Evolutionary conservation across 1,140 invertebrate genomes (phyloP), one percentile per base, ranked within the genome.

Genomic region (Drosophila nasuta): DNA sequence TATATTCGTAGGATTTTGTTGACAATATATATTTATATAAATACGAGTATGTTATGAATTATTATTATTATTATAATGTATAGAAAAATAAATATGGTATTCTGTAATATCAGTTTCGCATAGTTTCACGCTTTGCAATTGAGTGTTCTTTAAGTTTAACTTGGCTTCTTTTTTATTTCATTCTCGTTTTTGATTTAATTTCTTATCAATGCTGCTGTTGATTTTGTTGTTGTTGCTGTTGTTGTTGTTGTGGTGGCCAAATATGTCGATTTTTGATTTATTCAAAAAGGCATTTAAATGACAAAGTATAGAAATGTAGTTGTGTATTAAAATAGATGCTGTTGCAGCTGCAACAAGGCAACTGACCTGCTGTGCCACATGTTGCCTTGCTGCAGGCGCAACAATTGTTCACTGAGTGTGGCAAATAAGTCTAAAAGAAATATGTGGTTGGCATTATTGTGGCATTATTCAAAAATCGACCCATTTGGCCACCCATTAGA

Each of bases 401-500:
- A 89, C 66, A 13, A n/a, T 30, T 8, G 25, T 41, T 51, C 20
- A 43, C 3, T 43, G 41, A 43, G 5, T 10, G 38, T 41, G 7
- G 38, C 8, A 41, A 41, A 41, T 41, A n/a, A 41, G 7, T 49
- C 72, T 91, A 92, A 75, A 92, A 92, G 66, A 92, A 92, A 57
- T 92, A 92, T 5, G 91, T 92, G 35, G 91, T 92, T 69, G 91
- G 91, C 75, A 92, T 82, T 81, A 92, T 92, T 33, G 91, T 92
- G 75, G 91, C 81, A 81, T 91, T 92, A 45, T 89, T 92, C 66
- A 92, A 89, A 91, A 92, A 92, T 92, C 91, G 91, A 88, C 91
- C 91, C 77, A 92, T 79, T 92, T 92, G 91, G 91, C 91, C 91
- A 91, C 91, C 87, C 69, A 82, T 88, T 81, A 92, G 85, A 79